Evolutionary conservation across 23 tunicate species (phyloP).

Genomic region (Botrylloides violaceus): DNA sequence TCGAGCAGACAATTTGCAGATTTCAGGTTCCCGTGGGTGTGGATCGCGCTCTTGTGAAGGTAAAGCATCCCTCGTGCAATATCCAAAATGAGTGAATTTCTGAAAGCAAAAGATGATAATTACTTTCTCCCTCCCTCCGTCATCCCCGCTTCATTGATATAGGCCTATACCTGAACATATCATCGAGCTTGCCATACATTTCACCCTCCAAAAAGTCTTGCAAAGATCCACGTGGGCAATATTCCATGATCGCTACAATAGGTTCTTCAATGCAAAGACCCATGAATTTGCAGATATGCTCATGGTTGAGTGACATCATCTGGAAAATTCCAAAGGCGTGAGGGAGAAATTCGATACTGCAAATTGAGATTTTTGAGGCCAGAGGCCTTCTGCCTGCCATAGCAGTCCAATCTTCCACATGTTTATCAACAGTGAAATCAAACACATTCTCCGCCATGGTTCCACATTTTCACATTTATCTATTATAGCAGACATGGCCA

Average conservation of each 20-base stretch:
- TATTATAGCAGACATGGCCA: no score
- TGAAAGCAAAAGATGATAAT: not conserved
- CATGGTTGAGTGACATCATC: constrained; percentile 58
- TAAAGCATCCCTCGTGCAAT: constrained; percentile 79
- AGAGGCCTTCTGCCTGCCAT: no score
- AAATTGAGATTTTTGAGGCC: no score
- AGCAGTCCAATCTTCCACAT: no score
- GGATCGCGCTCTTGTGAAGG: constrained; percentile 43
- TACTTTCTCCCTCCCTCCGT: not conserved
- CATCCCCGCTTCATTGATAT: not conserved
- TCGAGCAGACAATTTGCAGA: constrained; percentile 84
- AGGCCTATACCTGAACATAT: constrained; percentile 53
- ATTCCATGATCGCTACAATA: constrained; percentile 38
- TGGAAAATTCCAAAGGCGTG: no score
- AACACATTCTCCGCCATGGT: no score
- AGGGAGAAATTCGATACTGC: no score
- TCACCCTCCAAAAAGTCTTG: constrained; percentile 40
- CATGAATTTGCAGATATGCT: constrained; percentile 69
- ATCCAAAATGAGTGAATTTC: constrained; percentile 75
- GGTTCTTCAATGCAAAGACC: constrained; percentile 59
- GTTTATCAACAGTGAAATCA: no score
- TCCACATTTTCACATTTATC: no score
- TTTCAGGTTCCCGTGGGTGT: constrained; percentile 77
- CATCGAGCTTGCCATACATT: constrained; percentile 60
- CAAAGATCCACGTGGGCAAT: constrained; percentile 69